Evolutionary conservation across 2,113 vertebrate species (phyloP), one percentile per base, ranked within the genome.

Genomic region (Furnarius figulus): DNA sequence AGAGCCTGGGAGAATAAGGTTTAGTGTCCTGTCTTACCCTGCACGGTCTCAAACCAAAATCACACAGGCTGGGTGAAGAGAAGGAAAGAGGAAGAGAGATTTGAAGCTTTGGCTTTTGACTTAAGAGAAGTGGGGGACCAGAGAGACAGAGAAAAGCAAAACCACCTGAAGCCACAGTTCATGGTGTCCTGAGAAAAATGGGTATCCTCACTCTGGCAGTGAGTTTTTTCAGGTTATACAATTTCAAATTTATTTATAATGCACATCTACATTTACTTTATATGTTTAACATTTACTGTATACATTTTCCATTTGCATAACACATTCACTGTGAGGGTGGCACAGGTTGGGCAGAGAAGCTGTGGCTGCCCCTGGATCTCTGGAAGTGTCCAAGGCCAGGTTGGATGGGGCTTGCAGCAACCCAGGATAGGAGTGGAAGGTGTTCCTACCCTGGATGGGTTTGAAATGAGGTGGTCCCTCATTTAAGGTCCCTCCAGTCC

Each of bases 351-450:
- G 27, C 70, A 46, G 71, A 61, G 53, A 18, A 47, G n/a, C 39
- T 83, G 78, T 31, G 78, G 46, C n/a, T 62, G 62, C 9, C 9
- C 40, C 47, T 52, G 50, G 27, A 68, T 40, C 39, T 62, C 62
- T 89, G 78, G 53, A 18, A 47, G 21, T 76, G 47, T 7, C 40
- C 47, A 62, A 70, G 21, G 17, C 11, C 71, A 68, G 30, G 11
- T 0, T 68, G 39, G 39, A 39, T 0, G 0, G 53, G 24, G 14
- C 14, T 46, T 82, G 70, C 61, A 18, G 12, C 37, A 24, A 0
- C 10, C 33, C 61, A 46, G 39, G 4, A 0, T 0, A 6, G 44
- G 17, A 44, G 6, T 55, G 28, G 20, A 2, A 76, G 1, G 0
- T 53, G 70, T 22, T 30, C 24, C n/a, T 53, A 19, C 8, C 11